Percentiles rank a stretch among this genome's conserved stretches.
phyloP scores from a whole-genome alignment of 2,888 invertebrate species.

The Noctua comes region DNA sequence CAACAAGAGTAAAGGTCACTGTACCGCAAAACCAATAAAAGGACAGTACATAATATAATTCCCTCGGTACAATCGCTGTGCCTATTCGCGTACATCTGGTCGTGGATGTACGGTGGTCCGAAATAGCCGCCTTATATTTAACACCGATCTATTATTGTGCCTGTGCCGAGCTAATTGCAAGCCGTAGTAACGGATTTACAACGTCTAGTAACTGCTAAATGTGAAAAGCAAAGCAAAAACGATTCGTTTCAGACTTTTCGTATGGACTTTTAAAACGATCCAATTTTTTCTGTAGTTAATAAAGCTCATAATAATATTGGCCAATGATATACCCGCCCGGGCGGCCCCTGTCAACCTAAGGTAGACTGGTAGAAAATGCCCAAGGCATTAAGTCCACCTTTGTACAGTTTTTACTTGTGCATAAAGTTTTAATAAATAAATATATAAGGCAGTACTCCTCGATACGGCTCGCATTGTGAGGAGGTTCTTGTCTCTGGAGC shows the following conservation, averaged over 20 bases:
- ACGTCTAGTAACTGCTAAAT: constrained; percentile 31
- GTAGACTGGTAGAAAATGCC: too few species aligned
- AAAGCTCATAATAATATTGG: background rate
- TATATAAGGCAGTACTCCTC: too few species aligned
- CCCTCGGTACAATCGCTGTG: constrained; percentile 13
- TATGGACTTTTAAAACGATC: background rate
- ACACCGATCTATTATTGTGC: constrained; percentile 57
- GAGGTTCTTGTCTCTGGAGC: too few species aligned
- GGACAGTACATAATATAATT: background rate
- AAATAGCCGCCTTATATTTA: constrained; percentile 66
- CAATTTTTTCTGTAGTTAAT: too few species aligned
- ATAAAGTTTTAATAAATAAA: too few species aligned
- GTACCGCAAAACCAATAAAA: background rate
- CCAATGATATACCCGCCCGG: too few species aligned
- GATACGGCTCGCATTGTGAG: too few species aligned
- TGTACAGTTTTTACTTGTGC: too few species aligned
- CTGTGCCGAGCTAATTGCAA: constrained; percentile 57
- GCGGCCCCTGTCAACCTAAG: too few species aligned
- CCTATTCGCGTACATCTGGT: constrained; percentile 49
- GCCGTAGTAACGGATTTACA: constrained; percentile 58
- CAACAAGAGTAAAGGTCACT: background rate
- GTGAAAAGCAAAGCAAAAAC: background rate
- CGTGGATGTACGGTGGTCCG: constrained; percentile 34
- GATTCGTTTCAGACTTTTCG: background rate
- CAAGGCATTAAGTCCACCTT: too few species aligned